A percentile compares a stretch with the other conserved stretches of the same genome.
Evolutionary conservation across 2,888 invertebrate genomes (phyloP).

Genomic region (Drosophila recens): DNA sequence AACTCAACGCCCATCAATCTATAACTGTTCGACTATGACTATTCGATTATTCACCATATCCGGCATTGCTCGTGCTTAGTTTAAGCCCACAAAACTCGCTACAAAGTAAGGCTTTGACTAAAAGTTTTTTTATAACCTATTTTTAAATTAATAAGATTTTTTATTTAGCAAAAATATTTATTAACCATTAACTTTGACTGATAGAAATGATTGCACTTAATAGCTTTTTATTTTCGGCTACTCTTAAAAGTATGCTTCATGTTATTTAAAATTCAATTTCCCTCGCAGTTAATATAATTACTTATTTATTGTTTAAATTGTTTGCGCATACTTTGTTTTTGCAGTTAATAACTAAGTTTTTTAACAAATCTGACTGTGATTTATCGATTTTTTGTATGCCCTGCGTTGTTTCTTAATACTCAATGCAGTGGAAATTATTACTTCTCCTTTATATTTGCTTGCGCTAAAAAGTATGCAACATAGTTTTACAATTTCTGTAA

Average conservation of each 20-base stretch:
- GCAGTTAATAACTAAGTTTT: not conserved
- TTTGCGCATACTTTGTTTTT: not conserved
- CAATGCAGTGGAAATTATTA: not conserved
- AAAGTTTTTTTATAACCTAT: not conserved
- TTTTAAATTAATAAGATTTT: not conserved
- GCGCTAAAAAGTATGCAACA: constrained; percentile 8
- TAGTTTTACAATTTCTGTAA: not conserved
- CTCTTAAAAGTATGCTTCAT: not conserved
- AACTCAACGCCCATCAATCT: constrained; percentile 32
- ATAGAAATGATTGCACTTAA: too few species aligned
- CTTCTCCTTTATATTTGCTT: not conserved
- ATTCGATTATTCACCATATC: constrained; percentile 5
- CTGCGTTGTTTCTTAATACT: too few species aligned
- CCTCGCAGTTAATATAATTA: not conserved
- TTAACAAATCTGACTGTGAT: not conserved
- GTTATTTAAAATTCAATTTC: not conserved
- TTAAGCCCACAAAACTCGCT: not conserved
- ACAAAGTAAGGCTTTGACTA: not conserved
- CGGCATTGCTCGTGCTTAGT: constrained; percentile 8
- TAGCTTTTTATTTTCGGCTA: too few species aligned
- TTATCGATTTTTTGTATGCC: too few species aligned
- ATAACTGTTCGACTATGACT: constrained; percentile 15
- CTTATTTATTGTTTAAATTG: too few species aligned
- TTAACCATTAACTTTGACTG: too few species aligned
- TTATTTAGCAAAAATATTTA: not conserved